These are phyloP conservation scores for Cherax destructor DNA, from an alignment of 1,140 invertebrate species.

Conservation along the genomic window DNA sequence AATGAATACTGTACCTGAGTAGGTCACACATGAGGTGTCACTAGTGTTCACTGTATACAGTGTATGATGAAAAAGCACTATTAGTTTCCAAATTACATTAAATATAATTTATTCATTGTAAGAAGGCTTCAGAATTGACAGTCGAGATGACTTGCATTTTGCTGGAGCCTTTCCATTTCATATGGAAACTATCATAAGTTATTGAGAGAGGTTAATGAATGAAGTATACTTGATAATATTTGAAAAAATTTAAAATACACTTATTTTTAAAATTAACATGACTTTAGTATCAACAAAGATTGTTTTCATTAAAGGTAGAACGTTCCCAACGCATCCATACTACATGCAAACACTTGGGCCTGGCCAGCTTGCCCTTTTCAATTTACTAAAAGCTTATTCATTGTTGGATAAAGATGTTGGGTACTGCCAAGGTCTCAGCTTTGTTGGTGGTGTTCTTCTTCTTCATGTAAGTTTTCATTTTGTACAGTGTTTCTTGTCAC, in stretches of 20 bases:
- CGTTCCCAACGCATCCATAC: conserved; percentile 95
- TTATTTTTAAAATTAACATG: conserved; percentile 56
- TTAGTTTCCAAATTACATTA: too few relatives aligned
- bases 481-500: neutral
- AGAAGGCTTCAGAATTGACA: too few relatives aligned
- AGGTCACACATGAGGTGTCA: too few relatives aligned
- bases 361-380: conserved; percentile 94
- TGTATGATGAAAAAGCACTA: too few relatives aligned
- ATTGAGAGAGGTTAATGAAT: neutral
- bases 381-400: conserved; percentile 96
- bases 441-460: conserved; percentile 93
- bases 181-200: too few relatives aligned
- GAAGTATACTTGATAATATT: conserved; percentile 6
- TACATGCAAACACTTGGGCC: conserved; percentile 90
- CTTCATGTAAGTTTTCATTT: conserved; percentile 86
- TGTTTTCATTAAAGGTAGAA: conserved; percentile 82
- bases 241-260: conserved; percentile 3
- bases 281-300: too few relatives aligned
- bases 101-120: too few relatives aligned
- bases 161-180: too few relatives aligned
- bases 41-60: too few relatives aligned
- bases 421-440: conserved; percentile 96
- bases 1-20: too few relatives aligned
- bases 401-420: conserved; percentile 94
- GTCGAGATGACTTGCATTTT: too few relatives aligned